Percentiles rank a stretch among this genome's conserved stretches.
Conservation (phyloP, 2,113 vertebrate genomes). For the Antigone vipio region DNA sequence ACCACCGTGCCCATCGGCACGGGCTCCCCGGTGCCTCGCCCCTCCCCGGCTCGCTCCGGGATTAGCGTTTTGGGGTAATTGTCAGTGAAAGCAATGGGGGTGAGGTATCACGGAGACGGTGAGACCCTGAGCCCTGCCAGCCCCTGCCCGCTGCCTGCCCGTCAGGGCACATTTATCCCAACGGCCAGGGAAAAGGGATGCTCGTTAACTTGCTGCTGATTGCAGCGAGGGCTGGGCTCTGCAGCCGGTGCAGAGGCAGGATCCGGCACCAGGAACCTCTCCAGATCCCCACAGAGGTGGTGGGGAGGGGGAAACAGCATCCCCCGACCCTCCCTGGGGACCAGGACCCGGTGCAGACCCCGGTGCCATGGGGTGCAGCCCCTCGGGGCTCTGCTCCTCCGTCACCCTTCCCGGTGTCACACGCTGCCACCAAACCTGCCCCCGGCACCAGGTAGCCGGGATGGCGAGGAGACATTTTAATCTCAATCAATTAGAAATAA, state of each 20-base stretch:
- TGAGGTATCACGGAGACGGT: accelerated
- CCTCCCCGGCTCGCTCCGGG: neutral
- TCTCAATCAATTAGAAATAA: slow-evolving; percentile 76
- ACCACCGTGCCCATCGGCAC: accelerated
- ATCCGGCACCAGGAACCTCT: accelerated
- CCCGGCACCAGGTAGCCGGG: neutral
- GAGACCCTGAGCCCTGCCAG: neutral
- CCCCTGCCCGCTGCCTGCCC: accelerated
- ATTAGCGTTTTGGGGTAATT: neutral
- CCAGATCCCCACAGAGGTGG: accelerated
- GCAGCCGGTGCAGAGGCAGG: neutral
- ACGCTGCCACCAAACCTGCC: neutral
- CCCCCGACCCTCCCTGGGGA: neutral
- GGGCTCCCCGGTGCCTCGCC: accelerated
- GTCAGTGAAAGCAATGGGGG: neutral
- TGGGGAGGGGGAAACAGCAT: neutral
- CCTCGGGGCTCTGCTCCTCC: neutral
- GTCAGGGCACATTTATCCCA: accelerated
- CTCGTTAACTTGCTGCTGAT: neutral
- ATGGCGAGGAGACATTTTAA: slow-evolving; percentile 53
- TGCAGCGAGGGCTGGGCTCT: accelerated
- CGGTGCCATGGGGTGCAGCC: accelerated
- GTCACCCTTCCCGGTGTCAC: neutral
- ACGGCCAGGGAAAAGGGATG: accelerated
- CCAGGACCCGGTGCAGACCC: neutral